Percentiles rank a stretch among this genome's conserved stretches.
These are phyloP conservation scores for Leptopilina myrica DNA, from an alignment of 2,888 invertebrate species.

Conservation along the genomic window DNA sequence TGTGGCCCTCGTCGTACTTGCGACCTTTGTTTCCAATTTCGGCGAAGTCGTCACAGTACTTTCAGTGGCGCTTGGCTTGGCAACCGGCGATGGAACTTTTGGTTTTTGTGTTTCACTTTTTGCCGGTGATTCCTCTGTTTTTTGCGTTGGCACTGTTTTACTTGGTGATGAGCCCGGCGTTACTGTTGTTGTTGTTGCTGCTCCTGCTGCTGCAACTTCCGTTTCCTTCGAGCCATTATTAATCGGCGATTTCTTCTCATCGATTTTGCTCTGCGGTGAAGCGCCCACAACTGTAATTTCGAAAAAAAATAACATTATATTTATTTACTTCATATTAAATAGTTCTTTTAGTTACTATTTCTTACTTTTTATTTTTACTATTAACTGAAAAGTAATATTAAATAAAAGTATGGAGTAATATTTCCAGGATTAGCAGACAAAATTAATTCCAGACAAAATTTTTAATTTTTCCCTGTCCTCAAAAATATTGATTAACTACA, in stretches of 20 bases:
- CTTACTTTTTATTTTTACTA: too few species aligned
- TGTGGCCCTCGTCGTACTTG: constrained; percentile 59
- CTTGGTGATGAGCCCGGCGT: constrained; percentile 20
- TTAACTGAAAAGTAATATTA: too few species aligned
- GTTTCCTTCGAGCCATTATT: constrained; percentile 67
- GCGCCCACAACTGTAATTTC: constrained; percentile 55
- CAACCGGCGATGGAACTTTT: constrained; percentile 38
- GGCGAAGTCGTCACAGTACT: constrained; percentile 48
- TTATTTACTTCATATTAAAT: too few species aligned
- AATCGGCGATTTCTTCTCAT: constrained; percentile 69
- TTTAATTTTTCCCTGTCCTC: too few species aligned
- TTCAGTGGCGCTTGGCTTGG: constrained; percentile 56
- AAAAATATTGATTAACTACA: too few species aligned
- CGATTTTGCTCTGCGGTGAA: constrained; percentile 64
- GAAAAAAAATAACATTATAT: not conserved
- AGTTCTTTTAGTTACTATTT: too few species aligned
- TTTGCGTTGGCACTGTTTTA: constrained; percentile 47
- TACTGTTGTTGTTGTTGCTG: not conserved
- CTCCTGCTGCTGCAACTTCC: constrained; percentile 46
- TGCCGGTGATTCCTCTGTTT: constrained; percentile 52
- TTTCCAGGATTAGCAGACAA: too few species aligned
- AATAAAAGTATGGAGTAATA: too few species aligned
- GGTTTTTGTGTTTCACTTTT: constrained; percentile 52
- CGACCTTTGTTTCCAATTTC: constrained; percentile 61
- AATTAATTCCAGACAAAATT: too few species aligned